Evolutionary conservation across 2,797 vertebrate species (phyloP).

Genomic region (Prunella strophiata): DNA sequence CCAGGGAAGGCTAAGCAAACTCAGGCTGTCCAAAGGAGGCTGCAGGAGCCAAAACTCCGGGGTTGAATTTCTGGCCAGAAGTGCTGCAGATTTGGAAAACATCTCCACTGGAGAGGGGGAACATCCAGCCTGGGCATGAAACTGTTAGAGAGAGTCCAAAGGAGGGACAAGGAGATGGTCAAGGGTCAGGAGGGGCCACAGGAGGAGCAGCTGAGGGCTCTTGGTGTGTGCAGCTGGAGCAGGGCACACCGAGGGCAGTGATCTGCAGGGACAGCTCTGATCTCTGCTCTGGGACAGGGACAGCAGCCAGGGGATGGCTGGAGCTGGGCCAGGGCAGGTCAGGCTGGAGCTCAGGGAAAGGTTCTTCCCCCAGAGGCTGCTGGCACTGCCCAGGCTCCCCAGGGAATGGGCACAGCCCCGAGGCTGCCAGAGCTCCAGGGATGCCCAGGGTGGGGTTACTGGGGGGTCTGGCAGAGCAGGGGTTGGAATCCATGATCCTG

Average conservation of each 20-base stretch:
- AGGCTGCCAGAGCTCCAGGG: not conserved
- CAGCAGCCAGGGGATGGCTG: not conserved
- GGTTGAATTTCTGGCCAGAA: not conserved
- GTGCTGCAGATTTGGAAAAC: constrained; percentile 39
- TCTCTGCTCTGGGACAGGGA: not conserved
- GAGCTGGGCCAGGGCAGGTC: not conserved
- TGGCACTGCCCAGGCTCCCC: not conserved
- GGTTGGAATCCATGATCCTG: fast-evolving
- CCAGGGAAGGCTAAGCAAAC: constrained; percentile 31
- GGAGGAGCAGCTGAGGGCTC: not conserved
- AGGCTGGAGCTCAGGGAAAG: not conserved
- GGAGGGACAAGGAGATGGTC: not conserved
- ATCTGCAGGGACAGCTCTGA: not conserved
- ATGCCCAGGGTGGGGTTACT: not conserved
- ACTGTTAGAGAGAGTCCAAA: not conserved
- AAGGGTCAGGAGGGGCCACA: not conserved
- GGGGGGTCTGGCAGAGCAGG: not conserved
- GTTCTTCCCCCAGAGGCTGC: not conserved
- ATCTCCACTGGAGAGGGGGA: not conserved
- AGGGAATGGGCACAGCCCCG: not conserved
- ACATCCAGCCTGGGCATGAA: not conserved
- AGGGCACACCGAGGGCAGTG: not conserved
- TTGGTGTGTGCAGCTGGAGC: not conserved
- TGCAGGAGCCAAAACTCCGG: constrained; percentile 15
- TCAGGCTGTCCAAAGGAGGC: constrained; percentile 9